Percentiles rank a stretch among this genome's conserved stretches.
Conservation (phyloP, 2,797 vertebrate genomes). For the Numenius phaeopus region DNA sequence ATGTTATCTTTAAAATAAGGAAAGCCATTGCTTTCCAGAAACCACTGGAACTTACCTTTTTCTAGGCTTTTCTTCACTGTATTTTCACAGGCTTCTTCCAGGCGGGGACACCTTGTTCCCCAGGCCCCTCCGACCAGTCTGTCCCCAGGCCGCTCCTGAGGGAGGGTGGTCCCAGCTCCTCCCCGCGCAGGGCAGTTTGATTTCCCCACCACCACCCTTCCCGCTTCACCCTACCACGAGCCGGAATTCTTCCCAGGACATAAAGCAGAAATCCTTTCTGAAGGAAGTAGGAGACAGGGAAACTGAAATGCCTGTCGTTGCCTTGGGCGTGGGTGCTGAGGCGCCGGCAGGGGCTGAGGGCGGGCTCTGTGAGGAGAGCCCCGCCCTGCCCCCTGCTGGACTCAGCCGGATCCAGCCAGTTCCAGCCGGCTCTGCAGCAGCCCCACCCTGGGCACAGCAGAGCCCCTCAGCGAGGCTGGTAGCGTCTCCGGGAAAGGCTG, state of each 20-base stretch:
- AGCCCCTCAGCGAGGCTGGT: background rate
- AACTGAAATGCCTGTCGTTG: rapidly evolving
- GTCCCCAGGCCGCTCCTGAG: background rate
- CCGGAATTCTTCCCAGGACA: background rate
- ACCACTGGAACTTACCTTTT: background rate
- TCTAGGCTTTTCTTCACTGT: background rate
- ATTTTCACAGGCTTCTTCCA: background rate
- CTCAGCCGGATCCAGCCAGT: rapidly evolving
- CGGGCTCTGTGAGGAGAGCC: background rate
- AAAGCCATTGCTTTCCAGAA: background rate
- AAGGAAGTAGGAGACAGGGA: rapidly evolving
- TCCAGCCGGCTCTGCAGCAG: rapidly evolving
- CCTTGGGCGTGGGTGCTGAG: rapidly evolving
- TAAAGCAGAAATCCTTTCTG: background rate
- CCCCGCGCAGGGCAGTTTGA: rapidly evolving
- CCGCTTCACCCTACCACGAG: background rate
- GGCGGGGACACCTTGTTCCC: too few relatives aligned
- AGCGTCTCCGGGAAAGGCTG: rapidly evolving
- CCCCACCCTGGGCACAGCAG: rapidly evolving
- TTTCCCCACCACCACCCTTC: background rate
- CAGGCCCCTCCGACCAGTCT: rapidly evolving
- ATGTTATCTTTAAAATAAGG: background rate
- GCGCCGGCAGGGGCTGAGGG: rapidly evolving
- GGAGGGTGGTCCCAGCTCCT: rapidly evolving
- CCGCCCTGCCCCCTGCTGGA: rapidly evolving